Evolutionary conservation across 2,113 vertebrate species (phyloP).

Genomic region (Arenaria interpres): DNA sequence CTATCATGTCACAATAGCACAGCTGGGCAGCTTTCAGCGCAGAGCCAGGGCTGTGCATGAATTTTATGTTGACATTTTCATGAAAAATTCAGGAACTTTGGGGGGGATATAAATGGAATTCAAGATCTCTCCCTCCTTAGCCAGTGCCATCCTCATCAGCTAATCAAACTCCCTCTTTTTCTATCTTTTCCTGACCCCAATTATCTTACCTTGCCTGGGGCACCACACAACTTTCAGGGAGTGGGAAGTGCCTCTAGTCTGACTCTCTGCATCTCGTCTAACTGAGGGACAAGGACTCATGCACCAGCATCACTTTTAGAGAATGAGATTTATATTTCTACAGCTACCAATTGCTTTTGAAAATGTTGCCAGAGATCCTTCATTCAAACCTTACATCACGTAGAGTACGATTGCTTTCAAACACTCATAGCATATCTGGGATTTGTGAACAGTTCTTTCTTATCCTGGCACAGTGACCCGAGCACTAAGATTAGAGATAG

Average conservation of each 20-base stretch:
- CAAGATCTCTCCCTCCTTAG: background rate
- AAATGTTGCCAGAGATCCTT: background rate
- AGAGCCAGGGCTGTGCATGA: background rate
- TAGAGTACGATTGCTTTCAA: background rate
- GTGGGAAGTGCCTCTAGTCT: background rate
- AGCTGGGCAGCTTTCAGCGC: constrained; percentile 33
- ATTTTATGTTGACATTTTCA: constrained; percentile 2
- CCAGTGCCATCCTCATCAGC: background rate
- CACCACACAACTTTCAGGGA: background rate
- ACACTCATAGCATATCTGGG: background rate
- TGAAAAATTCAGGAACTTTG: constrained; percentile 43
- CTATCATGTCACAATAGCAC: constrained; percentile 21
- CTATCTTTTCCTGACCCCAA: background rate
- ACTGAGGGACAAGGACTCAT: background rate
- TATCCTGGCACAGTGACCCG: background rate
- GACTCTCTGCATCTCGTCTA: background rate
- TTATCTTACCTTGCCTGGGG: background rate
- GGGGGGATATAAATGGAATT: background rate
- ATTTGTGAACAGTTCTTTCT: background rate
- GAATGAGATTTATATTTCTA: background rate
- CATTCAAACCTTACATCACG: background rate
- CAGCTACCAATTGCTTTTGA: background rate
- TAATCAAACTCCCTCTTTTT: background rate
- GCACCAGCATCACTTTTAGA: background rate
- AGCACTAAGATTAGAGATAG: background rate